Evolutionary conservation across 2,797 vertebrate genomes (phyloP).

Genomic region (Melanotaenia maccullochi): DNA sequence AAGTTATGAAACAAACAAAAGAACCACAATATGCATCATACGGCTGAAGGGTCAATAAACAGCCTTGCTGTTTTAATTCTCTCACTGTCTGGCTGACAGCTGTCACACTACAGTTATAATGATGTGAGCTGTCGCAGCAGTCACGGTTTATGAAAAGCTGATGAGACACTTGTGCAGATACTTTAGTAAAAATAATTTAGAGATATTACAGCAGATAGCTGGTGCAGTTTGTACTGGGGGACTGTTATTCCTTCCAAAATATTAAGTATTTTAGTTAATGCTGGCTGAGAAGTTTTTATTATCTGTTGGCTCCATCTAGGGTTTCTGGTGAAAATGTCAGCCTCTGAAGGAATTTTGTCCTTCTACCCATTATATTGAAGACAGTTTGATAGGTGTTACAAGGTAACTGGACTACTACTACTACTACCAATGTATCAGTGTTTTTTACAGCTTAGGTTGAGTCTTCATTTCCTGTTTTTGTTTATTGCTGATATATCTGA

Average conservation of each 20-base stretch:
- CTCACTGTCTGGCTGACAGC: background rate
- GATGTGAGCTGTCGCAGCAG: background rate
- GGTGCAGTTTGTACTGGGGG: background rate
- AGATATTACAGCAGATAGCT: constrained; percentile 3
- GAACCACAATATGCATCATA: background rate
- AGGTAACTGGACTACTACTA: background rate
- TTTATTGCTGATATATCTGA: background rate
- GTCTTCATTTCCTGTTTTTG: too few species aligned
- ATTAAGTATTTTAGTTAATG: background rate
- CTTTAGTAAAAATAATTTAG: background rate
- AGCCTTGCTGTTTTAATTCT: background rate
- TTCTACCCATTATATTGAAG: background rate
- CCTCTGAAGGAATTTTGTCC: background rate
- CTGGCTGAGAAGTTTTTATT: background rate
- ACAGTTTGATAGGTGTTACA: background rate
- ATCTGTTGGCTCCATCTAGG: constrained; percentile 65
- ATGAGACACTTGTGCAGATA: background rate
- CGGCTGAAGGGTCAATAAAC: constrained; percentile 10
- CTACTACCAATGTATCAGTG: background rate
- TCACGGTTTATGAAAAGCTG: constrained; percentile 2
- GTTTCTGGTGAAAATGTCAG: constrained; percentile 30
- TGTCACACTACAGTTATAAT: background rate
- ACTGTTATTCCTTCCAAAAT: background rate
- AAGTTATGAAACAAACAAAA: constrained; percentile 13
- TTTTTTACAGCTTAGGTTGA: background rate